Evolutionary conservation across 2,888 invertebrate genomes (phyloP).

Genomic region (Malthinus seriepunctatus): DNA sequence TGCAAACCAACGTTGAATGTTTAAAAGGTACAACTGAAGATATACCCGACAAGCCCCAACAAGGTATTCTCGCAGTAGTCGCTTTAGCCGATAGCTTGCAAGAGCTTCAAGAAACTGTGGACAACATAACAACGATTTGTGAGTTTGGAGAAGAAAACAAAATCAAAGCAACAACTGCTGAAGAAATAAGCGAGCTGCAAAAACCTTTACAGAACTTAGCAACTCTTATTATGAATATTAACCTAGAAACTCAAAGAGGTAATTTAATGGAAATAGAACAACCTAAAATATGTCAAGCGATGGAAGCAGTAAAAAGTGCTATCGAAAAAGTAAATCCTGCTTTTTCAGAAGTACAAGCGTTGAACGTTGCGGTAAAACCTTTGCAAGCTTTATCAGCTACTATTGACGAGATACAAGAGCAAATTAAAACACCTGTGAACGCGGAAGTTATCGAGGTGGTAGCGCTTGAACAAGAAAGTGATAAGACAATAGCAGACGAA

Average conservation of each 20-base stretch:
- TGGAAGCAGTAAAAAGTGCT: conserved; percentile 24
- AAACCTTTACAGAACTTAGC: conserved; percentile 24
- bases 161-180: neutral
- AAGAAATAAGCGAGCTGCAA: conserved; percentile 9
- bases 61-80: conserved; percentile 27
- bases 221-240: conserved; percentile 21
- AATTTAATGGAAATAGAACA: conserved; percentile 28
- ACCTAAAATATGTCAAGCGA: conserved; percentile 18
- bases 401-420: conserved; percentile 25
- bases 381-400: conserved; percentile 33
- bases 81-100: conserved; percentile 23
- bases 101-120: conserved; percentile 11
- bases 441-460: too few species aligned
- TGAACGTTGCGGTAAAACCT: conserved; percentile 28
- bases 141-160: neutral
- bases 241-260: conserved; percentile 24
- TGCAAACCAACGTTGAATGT: conserved; percentile 10
- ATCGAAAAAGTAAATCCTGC: conserved; percentile 8
- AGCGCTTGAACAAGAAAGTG: too few species aligned
- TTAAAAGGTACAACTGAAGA: conserved; percentile 8
- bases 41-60: conserved; percentile 1
- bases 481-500: too few species aligned
- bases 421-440: neutral
- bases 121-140: conserved; percentile 1
- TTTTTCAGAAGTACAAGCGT: neutral